A percentile compares a stretch with the other conserved stretches of the same genome.
phyloP scores from a whole-genome alignment of 2,888 invertebrate genomes.

The Cabera pusaria region DNA sequence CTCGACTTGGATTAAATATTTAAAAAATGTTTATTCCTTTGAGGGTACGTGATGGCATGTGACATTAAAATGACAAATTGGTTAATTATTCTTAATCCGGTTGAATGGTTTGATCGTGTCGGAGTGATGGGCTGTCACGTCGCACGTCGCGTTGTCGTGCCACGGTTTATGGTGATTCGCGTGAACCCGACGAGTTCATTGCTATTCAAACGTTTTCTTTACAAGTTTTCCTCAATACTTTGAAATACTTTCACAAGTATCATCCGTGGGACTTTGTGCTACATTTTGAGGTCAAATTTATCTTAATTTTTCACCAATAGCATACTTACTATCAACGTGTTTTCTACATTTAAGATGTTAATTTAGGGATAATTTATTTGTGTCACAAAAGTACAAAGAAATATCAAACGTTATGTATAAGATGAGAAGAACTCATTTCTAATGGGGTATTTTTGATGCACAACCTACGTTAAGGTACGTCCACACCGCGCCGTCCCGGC shows the following conservation, averaged over 20 bases:
- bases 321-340: too few species aligned
- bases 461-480: too few species aligned
- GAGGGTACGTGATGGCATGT: constrained; percentile 78
- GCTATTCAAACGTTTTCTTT: constrained; percentile 35
- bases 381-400: too few species aligned
- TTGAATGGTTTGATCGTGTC: constrained; percentile 68
- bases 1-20: constrained; percentile 75
- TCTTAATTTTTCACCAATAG: too few species aligned
- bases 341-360: too few species aligned
- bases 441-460: too few species aligned
- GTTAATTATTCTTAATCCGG: constrained; percentile 81
- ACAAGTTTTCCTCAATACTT: constrained; percentile 20
- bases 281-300: too few species aligned
- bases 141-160: constrained; percentile 34
- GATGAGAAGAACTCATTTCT: too few species aligned
- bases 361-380: too few species aligned
- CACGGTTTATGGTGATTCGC: constrained; percentile 29
- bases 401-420: too few species aligned
- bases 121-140: constrained; percentile 64
- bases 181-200: constrained; percentile 50
- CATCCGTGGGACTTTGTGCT: too few species aligned
- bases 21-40: constrained; percentile 69
- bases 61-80: constrained; percentile 83
- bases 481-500: too few species aligned
- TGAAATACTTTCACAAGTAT: constrained; percentile 3